Base-by-base conservation (phyloP, 2,113 vertebrate genomes). In the Vulpes vulpes region DNA sequence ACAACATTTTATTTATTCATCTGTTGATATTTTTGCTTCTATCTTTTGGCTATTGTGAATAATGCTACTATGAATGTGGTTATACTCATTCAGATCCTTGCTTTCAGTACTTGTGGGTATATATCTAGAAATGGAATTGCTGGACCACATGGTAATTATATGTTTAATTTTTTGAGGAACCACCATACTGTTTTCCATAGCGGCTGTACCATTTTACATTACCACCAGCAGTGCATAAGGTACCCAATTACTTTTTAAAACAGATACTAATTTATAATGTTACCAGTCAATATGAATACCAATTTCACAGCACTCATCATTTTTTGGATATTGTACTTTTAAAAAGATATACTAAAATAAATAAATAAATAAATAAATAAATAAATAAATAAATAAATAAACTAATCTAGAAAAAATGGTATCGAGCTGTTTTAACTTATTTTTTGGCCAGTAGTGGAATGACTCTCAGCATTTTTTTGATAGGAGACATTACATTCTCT, bases 231-330 rank as follows among this genome's bases (percentile, higher is more conserved):
- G 65, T 83, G 74, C 27, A 53, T 30, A 81, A 96, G 11, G 32
- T 65, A 91, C 27, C 76, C n/a, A 73, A 30, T 84, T 96, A 84
- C n/a, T 93, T 96, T 95, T 85, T 80, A 69, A 92, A 95, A 85
- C 15, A 69, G 67, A 60, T 85, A 85, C 69, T 96, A 80, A 84
- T 95, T 93, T 95, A 73, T 94, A 57, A 86, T 91, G 49, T 97
- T 93, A 87, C 27, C 25, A 83, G 94, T 10, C 6, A 73, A 67
- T 80, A 73, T 55, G 57, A 79, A 5, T 71, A 22, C 43, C n/a
- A 74, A 3, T 87, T 87, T 89, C 15, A 92, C 2, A 92, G 53
- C 15, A 64, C 25, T 82, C 8, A 73, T 20, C 23, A 65, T 93
- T 92, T 78, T 78, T 64, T 95, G 25, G n/a, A 32, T 96, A 84